A percentile compares a stretch with the other conserved stretches of the same genome.
Evolutionary conservation across 2,888 invertebrate genomes (phyloP).

Genomic region (Bembecia ichneumoniformis): DNA sequence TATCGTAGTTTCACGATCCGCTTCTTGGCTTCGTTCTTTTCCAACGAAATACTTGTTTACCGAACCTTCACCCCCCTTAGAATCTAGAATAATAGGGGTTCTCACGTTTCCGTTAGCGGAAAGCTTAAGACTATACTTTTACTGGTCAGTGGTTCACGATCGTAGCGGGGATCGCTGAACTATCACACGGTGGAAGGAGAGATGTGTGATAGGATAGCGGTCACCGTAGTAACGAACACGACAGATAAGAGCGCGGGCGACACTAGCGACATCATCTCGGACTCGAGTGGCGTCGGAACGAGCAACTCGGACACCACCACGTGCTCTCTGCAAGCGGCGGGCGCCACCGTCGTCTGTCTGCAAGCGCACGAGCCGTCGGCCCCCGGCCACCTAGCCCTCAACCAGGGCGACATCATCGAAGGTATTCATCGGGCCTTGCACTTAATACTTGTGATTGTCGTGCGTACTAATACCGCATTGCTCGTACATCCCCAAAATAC

Average conservation of each 20-base stretch:
- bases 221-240: constrained; percentile 20
- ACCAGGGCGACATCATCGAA: constrained; percentile 93
- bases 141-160: too few species aligned
- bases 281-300: constrained; percentile 93
- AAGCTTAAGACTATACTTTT: too few species aligned
- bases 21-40: constrained; percentile 54
- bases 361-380: constrained; percentile 82
- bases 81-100: background rate
- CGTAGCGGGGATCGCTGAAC: too few species aligned
- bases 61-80: constrained; percentile 5
- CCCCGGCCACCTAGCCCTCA: constrained; percentile 84
- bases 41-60: constrained; percentile 12
- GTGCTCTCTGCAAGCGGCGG: constrained; percentile 81
- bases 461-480: too few species aligned
- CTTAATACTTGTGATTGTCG: too few species aligned
- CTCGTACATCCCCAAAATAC: too few species aligned
- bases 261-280: constrained; percentile 91
- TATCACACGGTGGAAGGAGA: too few species aligned
- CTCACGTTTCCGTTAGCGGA: background rate
- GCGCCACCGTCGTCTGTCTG: constrained; percentile 87
- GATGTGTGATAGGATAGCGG: too few species aligned
- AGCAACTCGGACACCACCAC: constrained; percentile 88
- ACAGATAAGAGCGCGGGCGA: constrained; percentile 93
- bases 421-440: constrained; percentile 50
- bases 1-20: constrained; percentile 43